Evolutionary conservation across 2,797 vertebrate species (phyloP), one percentile per base, ranked within the genome.

Genomic region (Onychomys arenicola): DNA sequence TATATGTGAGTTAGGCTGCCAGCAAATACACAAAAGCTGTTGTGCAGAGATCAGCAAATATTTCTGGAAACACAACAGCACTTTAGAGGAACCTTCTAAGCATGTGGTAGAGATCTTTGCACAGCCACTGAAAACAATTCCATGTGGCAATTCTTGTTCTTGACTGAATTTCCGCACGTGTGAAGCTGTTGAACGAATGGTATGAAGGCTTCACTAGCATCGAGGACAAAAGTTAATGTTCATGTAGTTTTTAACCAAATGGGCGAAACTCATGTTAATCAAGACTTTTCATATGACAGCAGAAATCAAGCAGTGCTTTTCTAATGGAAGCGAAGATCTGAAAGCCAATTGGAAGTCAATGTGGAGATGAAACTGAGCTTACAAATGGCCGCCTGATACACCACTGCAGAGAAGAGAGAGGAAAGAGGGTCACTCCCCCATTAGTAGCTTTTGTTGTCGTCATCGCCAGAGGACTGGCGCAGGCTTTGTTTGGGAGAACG

Each of bases 31-130:
- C 75, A 95, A 96, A 97, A 95, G 75, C 89, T 94, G 75, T 76
- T 97, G 78, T 96, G 92, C 93, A 89, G 69, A 94, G 73, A 94
- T 97, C 78, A 96, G 90, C 78, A 97, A 96, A 97, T 95, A 77
- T 63, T 65, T 92, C 80, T 81, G 49, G 89, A 96, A 96, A 61
- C 67, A 90, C 46, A 73, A 55, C 11, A 63, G 85, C 32, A 55
- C 73, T 91, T 77, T 91, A 77, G 65, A 91, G 49, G 65, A 67
- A 43, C 2, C 49, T 91, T 96, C 59, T 55, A 40, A 94, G 32
- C 16, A 90, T 80, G 27, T 91, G 67, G 73, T 84, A 90, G 4
- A 84, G 46, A 94, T 83, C 43, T 11, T 80, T 92, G 9, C 49
- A 83, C 16, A 82, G 6, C 17, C 61, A 49, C n/a, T 25, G 3